Evolutionary conservation across 2,113 vertebrate species (phyloP), one percentile per base, ranked within the genome.

Genomic region (Cygnus buccinator): DNA sequence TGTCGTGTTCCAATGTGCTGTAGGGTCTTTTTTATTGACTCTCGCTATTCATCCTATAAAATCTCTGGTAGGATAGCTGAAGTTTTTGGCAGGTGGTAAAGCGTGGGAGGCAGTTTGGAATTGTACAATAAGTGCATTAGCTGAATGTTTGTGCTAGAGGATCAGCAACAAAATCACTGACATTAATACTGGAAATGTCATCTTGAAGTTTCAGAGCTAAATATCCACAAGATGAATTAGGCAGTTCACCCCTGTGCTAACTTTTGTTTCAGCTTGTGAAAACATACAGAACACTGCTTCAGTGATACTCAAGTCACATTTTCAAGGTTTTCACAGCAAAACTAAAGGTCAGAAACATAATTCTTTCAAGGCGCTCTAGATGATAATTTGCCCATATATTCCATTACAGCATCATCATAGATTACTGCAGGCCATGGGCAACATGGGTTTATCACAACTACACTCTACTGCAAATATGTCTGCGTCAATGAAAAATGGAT

Each of bases 11-110:
- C 75, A 74, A 1, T 23, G 33, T 50, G 63, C 46, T 57, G 22
- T 5, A 71, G 31, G 5, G 61, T 55, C 19, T 61, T 90, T 89
- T 82, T 84, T 50, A 80, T 8, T 93, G 39, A 62, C 83, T 87
- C 29, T 26, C 18, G 46, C 29, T 58, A 72, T 65, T 94, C 39
- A 79, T 9, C 8, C 28, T 65, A 20, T 54, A 93, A 84, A 72
- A 87, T 54, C 70, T 77, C 54, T 90, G 65, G 72, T 93, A 86
- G 52, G 59, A 73, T 55, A 94, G 72, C 37, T 86, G n/a, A 44
- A 92, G 43, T 5, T 90, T 93, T 89, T 91, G 95, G 77, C 90
- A 95, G 73, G 76, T 95, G 61, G 52, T 65, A 41, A 89, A 65
- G 80, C 1, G 8, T 87, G 54, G 89, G 88, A 94, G 61, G 48